Base-by-base conservation (phyloP, 2,797 vertebrate genomes). In the Argentina silus region DNA sequence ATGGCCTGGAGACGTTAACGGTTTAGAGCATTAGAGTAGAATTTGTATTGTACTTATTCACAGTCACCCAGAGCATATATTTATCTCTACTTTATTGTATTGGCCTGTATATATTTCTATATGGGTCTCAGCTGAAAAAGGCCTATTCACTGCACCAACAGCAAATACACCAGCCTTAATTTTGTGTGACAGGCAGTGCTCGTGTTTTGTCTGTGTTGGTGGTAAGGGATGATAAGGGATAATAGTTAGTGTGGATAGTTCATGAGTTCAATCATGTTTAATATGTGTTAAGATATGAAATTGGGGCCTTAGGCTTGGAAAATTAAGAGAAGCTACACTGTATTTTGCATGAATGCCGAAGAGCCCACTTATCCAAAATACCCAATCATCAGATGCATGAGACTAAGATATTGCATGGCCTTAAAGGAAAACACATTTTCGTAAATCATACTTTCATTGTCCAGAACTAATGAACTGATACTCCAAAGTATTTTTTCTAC, bases 401-500 rank as follows among this genome's bases (percentile, higher is more conserved):
- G 85, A 87, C 81, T 82, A 83, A 81, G 80, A 85, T 87, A 87
- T 90, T 90, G 93, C 93, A 94, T 93, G 92, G 90, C 89, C 90
- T 93, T 93, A 88, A 86, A 87, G 75, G 83, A 72, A 66, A 90
- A 80, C 12, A n/a, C 6, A 9, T 36, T 68, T 53, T 82, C 93
- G 86, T 85, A 88, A 86, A 91, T 90, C 81, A 76, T 83, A 80
- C 71, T 86, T 87, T 87, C 85, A 86, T 88, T 82, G 90, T 85
- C 89, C 73, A 81, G 72, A 77, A 85, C 79, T 64, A 78, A 85
- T 90, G 89, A 67, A 85, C 79, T 85, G 88, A 86, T 79, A 81
- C 85, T 89, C 83, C 87, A 90, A 90, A 85, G 89, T 92, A 92
- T 94, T 94, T 94, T 85, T 94, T 94, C 71, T 93, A 93, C 81